Percentiles rank a stretch among this genome's conserved stretches.
Conservation (phyloP, 2,797 vertebrate species). For the Parambassis ranga region DNA sequence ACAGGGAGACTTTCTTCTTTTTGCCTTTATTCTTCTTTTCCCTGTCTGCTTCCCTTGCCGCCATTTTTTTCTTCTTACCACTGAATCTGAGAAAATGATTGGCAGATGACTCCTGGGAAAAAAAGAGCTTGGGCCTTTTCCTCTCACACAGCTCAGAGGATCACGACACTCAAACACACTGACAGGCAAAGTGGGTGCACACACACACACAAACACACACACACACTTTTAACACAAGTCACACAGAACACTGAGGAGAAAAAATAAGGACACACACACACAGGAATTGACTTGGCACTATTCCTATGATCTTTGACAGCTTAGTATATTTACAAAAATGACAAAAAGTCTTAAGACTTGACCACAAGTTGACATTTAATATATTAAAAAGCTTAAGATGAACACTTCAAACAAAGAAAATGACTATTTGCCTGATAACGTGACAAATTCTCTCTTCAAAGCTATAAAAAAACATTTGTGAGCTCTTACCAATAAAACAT, state of each 20-base stretch:
- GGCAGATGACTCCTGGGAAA: constrained; percentile 80
- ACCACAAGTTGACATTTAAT: not conserved
- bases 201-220: constrained; percentile 21
- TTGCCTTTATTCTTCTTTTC: constrained; percentile 37
- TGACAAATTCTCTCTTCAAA: not conserved
- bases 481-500: not conserved
- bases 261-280: constrained; percentile 41
- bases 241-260: constrained; percentile 31
- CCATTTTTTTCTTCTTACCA: constrained; percentile 46
- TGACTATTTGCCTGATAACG: not conserved
- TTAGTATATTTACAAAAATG: constrained; percentile 20
- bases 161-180: constrained; percentile 72
- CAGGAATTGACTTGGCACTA: constrained; percentile 6
- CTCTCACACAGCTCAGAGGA: constrained; percentile 64
- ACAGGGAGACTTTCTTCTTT: constrained; percentile 67
- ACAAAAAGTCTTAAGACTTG: constrained; percentile 7
- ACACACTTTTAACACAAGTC: constrained; percentile 41
- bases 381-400: not conserved
- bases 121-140: constrained; percentile 68
- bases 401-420: not conserved
- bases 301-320: constrained; percentile 39
- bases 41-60: constrained; percentile 45
- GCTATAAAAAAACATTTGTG: not conserved
- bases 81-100: constrained; percentile 80
- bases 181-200: constrained; percentile 44